Evolutionary conservation across 2,113 vertebrate species (phyloP).

Genomic region (Alethe castanea): DNA sequence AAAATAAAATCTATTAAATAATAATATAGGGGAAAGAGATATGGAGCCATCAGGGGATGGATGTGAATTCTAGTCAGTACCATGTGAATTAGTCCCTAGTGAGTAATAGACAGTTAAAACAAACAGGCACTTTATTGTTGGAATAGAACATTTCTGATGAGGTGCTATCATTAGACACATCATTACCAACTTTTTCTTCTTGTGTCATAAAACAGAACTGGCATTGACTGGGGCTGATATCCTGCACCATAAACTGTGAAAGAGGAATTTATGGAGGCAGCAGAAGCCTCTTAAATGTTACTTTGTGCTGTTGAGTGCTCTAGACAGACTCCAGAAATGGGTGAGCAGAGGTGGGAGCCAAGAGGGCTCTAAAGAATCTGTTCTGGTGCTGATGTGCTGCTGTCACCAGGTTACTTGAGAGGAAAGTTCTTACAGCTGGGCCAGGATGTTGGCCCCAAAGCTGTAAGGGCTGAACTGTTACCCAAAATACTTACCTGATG

Average conservation of each 20-base stretch:
- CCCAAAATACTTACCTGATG: background rate
- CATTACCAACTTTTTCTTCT: background rate
- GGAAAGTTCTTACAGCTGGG: background rate
- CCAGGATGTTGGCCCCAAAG: background rate
- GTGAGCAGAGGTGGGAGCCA: background rate
- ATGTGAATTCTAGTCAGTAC: background rate
- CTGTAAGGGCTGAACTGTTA: background rate
- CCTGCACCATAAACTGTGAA: background rate
- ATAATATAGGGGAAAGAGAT: background rate
- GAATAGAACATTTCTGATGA: constrained; percentile 27
- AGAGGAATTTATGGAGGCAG: background rate
- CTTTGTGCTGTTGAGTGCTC: background rate
- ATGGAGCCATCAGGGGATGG: background rate
- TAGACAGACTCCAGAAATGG: background rate
- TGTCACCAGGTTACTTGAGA: background rate
- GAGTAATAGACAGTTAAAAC: constrained; percentile 16
- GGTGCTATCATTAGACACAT: constrained; percentile 45
- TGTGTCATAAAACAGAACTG: background rate
- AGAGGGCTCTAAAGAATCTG: background rate
- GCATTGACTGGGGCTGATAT: background rate
- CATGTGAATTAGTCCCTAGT: background rate
- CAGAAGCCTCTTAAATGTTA: background rate
- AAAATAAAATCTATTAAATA: background rate
- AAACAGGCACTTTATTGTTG: background rate
- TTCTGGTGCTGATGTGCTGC: background rate